Evolutionary conservation across 2,113 vertebrate species (phyloP).

Genomic region (Cranoglanis bouderius): DNA sequence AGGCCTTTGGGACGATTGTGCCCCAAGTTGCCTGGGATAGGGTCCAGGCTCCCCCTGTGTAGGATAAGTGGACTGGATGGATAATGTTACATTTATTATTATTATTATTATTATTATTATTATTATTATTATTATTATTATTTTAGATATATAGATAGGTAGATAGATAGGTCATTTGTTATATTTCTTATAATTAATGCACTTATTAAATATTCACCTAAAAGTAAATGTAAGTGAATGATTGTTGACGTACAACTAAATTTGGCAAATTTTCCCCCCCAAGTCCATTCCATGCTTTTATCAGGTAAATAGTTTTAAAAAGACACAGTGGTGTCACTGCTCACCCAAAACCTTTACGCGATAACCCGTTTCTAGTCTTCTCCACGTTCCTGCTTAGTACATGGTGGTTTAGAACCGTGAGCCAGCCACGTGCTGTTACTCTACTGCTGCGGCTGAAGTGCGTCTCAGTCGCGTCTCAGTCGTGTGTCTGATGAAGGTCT

Average conservation of each 20-base stretch:
- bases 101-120: neutral
- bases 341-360: neutral
- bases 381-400: too few relatives aligned
- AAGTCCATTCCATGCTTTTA: neutral
- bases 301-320: neutral
- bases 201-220: neutral
- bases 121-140: neutral
- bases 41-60: too few relatives aligned
- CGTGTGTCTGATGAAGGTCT: slow-evolving; percentile 25
- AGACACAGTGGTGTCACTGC: neutral
- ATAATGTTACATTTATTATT: neutral
- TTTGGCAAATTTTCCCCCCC: neutral
- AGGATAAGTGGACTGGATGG: too few relatives aligned
- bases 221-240: neutral
- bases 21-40: too few relatives aligned
- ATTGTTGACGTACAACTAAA: neutral
- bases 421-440: neutral
- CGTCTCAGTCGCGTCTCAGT: neutral
- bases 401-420: neutral
- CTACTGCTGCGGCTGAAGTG: neutral
- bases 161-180: neutral
- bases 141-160: neutral
- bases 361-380: neutral
- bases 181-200: neutral
- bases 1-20: too few relatives aligned